Conservation (phyloP, 2,888 invertebrate genomes). For the Microplitis deprimator region DNA sequence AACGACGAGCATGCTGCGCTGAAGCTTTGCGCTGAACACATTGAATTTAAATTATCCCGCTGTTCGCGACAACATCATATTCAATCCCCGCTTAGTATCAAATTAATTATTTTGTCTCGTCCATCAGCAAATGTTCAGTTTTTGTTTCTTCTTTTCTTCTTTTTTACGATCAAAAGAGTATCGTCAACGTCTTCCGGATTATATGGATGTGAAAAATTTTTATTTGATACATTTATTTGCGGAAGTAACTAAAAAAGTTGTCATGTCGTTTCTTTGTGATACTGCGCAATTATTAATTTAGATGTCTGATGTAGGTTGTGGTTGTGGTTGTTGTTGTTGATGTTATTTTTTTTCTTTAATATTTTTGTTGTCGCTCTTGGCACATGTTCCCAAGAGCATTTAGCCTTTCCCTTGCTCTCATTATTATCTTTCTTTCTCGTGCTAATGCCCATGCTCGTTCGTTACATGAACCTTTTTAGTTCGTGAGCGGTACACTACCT, state of each 20-base stretch:
- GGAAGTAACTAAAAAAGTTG: not conserved
- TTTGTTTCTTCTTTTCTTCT: not conserved
- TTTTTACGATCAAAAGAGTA: not conserved
- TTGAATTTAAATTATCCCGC: conserved; percentile 58
- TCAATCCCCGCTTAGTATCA: conserved; percentile 45
- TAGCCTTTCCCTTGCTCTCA: not conserved
- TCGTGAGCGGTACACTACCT: conserved; percentile 20
- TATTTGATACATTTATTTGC: not conserved
- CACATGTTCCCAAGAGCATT: not conserved
- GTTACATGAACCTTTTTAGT: not conserved
- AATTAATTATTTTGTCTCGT: conserved; percentile 35
- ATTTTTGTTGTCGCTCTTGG: not conserved
- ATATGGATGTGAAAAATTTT: no score
- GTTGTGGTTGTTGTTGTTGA: not conserved
- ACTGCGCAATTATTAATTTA: not conserved
- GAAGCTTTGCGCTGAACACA: conserved; percentile 43
- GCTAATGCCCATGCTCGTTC: not conserved
- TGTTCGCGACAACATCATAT: conserved; percentile 41
- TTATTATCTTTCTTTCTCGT: not conserved
- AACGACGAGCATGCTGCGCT: conserved; percentile 21
- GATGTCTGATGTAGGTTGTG: not conserved
- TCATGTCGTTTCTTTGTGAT: not conserved
- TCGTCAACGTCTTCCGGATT: not conserved
- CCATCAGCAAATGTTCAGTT: not conserved
- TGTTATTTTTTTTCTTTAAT: not conserved